Conservation (phyloP, 30 jellyfish, hydroid and myxozoan species). For the Nemopilema nomurai region DNA sequence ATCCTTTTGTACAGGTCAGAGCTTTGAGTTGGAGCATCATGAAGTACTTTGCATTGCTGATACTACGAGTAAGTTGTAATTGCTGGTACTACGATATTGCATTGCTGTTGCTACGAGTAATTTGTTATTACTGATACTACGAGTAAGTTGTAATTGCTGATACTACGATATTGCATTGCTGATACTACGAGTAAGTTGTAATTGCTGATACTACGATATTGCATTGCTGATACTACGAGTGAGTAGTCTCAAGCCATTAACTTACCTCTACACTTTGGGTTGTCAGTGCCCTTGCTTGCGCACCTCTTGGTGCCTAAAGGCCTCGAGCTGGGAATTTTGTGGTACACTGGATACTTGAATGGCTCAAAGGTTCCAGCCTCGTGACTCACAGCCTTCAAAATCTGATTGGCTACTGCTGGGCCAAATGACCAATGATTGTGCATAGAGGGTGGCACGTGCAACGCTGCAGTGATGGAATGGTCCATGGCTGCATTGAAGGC, state of each 20-base stretch:
- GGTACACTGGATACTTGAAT: constrained; percentile 9
- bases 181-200: too few species aligned
- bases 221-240: too few species aligned
- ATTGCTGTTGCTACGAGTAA: too few species aligned
- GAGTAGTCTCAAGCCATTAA: not conserved
- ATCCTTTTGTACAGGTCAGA: too few species aligned
- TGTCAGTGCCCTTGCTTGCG: constrained; percentile 2
- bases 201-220: too few species aligned
- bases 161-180: too few species aligned
- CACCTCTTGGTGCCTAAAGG: constrained; percentile 22
- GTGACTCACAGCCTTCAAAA: constrained; percentile 23
- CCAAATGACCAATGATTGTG: constrained; percentile 43
- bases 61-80: too few species aligned
- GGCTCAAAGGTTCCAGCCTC: constrained; percentile 41
- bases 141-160: too few species aligned
- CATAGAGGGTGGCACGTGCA: not conserved
- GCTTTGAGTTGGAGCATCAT: too few species aligned
- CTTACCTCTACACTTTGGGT: constrained; percentile 45
- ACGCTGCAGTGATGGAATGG: not conserved
- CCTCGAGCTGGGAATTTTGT: not conserved
- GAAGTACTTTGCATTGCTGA: too few species aligned
- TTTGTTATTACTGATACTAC: too few species aligned
- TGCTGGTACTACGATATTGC: too few species aligned
- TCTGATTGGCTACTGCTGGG: constrained; percentile 49
- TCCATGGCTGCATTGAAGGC: constrained; percentile 72